phyloP scores from a whole-genome alignment of 2,113 vertebrate genomes.

The Strix aluco region DNA sequence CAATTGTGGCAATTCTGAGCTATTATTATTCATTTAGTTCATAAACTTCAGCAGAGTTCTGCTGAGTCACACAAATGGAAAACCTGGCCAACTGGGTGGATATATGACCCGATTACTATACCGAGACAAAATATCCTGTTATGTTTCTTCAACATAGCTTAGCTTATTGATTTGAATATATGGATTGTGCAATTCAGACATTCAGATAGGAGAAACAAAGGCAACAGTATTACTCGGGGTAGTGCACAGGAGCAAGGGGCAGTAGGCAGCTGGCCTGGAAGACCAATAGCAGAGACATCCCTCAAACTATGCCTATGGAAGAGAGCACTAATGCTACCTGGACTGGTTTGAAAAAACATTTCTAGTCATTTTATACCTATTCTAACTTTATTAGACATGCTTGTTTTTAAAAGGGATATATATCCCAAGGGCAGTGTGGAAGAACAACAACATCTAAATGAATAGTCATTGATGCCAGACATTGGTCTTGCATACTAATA shows the following conservation, averaged over 20 bases:
- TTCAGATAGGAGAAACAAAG: neutral
- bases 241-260: neutral
- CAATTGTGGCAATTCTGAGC: constrained; percentile 1
- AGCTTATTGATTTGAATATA: neutral
- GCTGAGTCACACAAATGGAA: constrained; percentile 3
- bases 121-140: constrained; percentile 2
- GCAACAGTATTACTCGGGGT: neutral
- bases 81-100: neutral
- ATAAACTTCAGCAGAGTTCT: constrained; percentile 14
- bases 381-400: neutral
- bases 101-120: neutral
- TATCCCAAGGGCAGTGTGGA: neutral
- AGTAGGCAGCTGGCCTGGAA: neutral
- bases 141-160: neutral
- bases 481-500: neutral
- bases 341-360: neutral
- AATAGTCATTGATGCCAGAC: neutral
- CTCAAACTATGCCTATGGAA: neutral
- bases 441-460: neutral
- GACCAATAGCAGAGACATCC: neutral
- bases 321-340: neutral
- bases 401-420: neutral
- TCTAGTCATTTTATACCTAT: neutral
- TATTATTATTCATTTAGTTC: constrained; percentile 11
- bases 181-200: neutral